These are phyloP conservation scores for Myzus persicae DNA, from an alignment of 1,140 invertebrate species.

Conservation along the genomic window DNA sequence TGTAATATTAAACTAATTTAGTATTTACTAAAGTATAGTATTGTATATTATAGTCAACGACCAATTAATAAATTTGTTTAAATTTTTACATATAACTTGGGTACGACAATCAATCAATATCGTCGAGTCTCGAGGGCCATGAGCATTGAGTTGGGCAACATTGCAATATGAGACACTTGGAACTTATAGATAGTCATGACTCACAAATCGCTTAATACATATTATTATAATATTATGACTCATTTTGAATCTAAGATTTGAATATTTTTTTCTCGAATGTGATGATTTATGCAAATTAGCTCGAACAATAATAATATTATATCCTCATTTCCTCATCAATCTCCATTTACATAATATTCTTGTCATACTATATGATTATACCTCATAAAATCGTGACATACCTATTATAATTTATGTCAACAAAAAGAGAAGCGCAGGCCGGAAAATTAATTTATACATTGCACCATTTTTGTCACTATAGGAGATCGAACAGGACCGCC, in stretches of 20 bases:
- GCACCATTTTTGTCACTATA: constrained; percentile 64
- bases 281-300: background rate
- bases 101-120: background rate
- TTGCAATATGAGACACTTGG: background rate
- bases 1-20: too few relatives aligned
- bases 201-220: background rate
- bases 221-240: background rate
- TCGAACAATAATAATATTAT: background rate
- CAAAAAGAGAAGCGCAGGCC: background rate
- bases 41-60: background rate
- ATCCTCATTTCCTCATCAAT: background rate
- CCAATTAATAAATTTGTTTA: background rate
- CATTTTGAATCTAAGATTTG: background rate
- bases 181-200: background rate
- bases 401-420: background rate
- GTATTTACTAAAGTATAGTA: too few relatives aligned
- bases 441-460: background rate
- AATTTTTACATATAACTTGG: background rate
- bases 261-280: background rate
- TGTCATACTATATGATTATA: background rate
- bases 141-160: background rate
- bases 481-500: constrained; percentile 93
- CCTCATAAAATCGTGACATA: too few relatives aligned
- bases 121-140: background rate
- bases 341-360: background rate